phyloP scores from a whole-genome alignment of 2,888 invertebrate genomes.

The Melinaea marsaeus region DNA sequence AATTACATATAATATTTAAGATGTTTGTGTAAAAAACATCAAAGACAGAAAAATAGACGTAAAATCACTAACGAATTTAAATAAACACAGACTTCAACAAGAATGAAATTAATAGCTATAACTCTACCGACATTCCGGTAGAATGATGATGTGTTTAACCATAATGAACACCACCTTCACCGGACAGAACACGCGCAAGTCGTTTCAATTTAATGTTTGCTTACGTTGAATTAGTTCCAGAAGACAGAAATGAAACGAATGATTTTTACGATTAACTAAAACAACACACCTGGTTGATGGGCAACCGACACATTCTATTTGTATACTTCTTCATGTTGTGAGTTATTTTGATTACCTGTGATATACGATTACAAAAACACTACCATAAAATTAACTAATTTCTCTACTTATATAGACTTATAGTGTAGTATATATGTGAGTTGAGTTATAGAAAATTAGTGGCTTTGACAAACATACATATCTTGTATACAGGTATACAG shows the following conservation, averaged over 20 bases:
- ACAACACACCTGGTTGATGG: not conserved
- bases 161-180: constrained; percentile 20
- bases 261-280: constrained; percentile 4
- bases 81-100: not conserved
- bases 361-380: too few relatives aligned
- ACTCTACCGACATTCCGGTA: constrained; percentile 1
- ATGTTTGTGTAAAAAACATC: not conserved
- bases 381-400: too few relatives aligned
- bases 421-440: too few relatives aligned
- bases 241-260: not conserved
- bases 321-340: not conserved
- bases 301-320: not conserved
- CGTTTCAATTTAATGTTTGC: constrained; percentile 10
- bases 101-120: not conserved
- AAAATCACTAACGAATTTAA: not conserved
- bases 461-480: too few relatives aligned
- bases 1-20: too few relatives aligned
- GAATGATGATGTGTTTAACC: constrained; percentile 19
- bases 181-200: constrained; percentile 13
- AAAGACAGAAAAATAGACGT: not conserved
- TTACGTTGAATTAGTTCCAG: constrained; percentile 4
- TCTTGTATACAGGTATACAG: too few relatives aligned
- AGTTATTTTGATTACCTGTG: too few relatives aligned
- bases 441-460: too few relatives aligned
- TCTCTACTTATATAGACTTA: too few relatives aligned